A percentile compares a stretch with the other conserved stretches of the same genome.
phyloP scores from a whole-genome alignment of 37 sponge, comb jelly and placozoan genomes.

The Aplysina aerophoba region DNA sequence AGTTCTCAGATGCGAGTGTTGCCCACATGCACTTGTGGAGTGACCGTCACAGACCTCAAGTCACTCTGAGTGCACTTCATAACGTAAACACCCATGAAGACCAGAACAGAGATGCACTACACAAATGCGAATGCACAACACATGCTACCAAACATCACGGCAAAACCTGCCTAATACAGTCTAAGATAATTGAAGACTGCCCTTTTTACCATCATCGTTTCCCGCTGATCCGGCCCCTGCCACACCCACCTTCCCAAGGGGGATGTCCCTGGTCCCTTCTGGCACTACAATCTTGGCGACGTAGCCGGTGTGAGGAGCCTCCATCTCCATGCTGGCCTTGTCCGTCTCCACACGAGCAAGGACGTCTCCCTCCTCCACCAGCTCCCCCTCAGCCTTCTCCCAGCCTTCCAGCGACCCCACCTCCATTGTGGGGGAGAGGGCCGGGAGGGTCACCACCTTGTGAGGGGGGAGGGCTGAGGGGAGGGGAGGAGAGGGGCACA shows the following conservation, averaged over 20 bases:
- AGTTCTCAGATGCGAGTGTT: too few species aligned
- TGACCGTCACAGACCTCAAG: too few species aligned
- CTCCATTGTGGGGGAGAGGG: conserved; percentile 97
- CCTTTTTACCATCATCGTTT: too few species aligned
- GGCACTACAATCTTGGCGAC: conserved; percentile 90
- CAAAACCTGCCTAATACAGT: too few species aligned
- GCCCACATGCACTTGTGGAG: too few species aligned
- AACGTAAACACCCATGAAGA: too few species aligned
- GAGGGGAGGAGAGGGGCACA: neutral
- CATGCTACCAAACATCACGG: too few species aligned
- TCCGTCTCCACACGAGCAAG: conserved; percentile 97
- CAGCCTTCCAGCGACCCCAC: conserved; percentile 82
- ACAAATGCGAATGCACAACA: too few species aligned
- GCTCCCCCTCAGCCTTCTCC: conserved; percentile 90
- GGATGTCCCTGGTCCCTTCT: conserved; percentile 81
- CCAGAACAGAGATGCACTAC: too few species aligned
- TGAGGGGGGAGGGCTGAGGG: conserved; percentile 77
- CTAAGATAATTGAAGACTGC: too few species aligned
- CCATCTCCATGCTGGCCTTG: conserved; percentile 98
- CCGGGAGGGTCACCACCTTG: conserved; percentile 79
- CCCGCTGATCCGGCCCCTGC: neutral
- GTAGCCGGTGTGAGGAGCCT: conserved; percentile 80
- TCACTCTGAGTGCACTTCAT: too few species aligned
- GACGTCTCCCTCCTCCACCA: conserved; percentile 84
- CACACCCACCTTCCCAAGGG: conserved; percentile 73